phyloP scores from a whole-genome alignment of 1,140 invertebrate species.

The Cydia fagiglandana region DNA sequence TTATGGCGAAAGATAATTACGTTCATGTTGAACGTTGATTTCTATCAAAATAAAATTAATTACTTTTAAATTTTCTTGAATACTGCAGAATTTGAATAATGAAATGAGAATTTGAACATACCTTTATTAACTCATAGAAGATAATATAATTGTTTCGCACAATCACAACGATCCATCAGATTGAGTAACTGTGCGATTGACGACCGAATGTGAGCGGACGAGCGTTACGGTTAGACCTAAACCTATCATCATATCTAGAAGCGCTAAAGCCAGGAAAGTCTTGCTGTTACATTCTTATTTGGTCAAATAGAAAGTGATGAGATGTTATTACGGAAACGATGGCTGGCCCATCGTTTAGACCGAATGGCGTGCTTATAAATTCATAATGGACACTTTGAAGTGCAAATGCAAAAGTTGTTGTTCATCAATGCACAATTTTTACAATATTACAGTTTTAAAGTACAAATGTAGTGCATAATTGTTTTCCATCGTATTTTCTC shows the following conservation, averaged over 20 bases:
- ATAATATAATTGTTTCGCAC: slow-evolving; percentile 40
- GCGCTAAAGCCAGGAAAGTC: slow-evolving; percentile 24
- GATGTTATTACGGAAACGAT: slow-evolving; percentile 35
- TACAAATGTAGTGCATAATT: not conserved
- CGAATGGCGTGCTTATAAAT: not conserved
- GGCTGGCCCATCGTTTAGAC: slow-evolving; percentile 63
- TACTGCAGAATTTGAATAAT: no score
- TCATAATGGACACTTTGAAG: not conserved
- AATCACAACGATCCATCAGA: slow-evolving; percentile 55
- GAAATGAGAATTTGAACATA: no score
- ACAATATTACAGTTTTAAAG: not conserved
- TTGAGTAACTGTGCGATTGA: slow-evolving; percentile 49
- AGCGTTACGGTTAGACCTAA: slow-evolving; percentile 50
- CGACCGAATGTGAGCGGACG: slow-evolving; percentile 47
- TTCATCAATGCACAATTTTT: not conserved
- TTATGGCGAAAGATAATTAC: no score
- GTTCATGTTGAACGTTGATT: no score
- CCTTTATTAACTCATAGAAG: slow-evolving; percentile 35
- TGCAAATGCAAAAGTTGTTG: not conserved
- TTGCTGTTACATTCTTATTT: not conserved
- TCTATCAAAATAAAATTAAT: no score
- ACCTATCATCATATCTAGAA: not conserved
- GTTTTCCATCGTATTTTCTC: no score
- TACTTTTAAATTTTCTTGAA: no score
- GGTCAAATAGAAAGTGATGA: not conserved